Evolutionary conservation across 2,113 vertebrate genomes (phyloP).

Genomic region (Suricata suricatta): DNA sequence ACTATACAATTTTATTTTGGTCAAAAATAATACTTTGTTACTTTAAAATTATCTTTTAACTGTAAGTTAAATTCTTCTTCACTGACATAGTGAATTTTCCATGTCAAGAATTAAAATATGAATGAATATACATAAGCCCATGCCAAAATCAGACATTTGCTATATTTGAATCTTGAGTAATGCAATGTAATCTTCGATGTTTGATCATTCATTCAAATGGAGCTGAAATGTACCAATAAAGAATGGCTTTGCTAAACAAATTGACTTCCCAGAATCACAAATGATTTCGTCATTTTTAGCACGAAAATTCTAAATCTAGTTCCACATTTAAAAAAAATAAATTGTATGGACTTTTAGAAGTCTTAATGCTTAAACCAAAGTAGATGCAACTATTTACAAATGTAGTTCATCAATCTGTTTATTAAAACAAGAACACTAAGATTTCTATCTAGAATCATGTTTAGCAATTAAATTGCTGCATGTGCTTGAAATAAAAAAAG

Average conservation of each 20-base stretch:
- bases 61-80: background rate
- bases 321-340: background rate
- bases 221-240: background rate
- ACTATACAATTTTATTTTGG: background rate
- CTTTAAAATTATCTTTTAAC: background rate
- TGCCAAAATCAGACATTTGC: background rate
- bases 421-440: background rate
- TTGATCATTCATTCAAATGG: slow-evolving; percentile 34
- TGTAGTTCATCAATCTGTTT: background rate
- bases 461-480: background rate
- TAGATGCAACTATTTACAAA: background rate
- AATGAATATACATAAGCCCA: background rate
- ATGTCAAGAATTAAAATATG: background rate
- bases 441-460: background rate
- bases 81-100: background rate
- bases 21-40: background rate
- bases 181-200: background rate
- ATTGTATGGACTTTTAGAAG: background rate
- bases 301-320: background rate
- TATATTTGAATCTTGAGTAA: slow-evolving; percentile 15
- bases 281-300: background rate
- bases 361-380: background rate
- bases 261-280: background rate
- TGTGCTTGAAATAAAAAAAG: background rate
- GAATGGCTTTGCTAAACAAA: slow-evolving; percentile 14